These are phyloP conservation scores for Rhinichthys osculus DNA, from an alignment of 2,797 vertebrate genomes.

Conservation along the genomic window DNA sequence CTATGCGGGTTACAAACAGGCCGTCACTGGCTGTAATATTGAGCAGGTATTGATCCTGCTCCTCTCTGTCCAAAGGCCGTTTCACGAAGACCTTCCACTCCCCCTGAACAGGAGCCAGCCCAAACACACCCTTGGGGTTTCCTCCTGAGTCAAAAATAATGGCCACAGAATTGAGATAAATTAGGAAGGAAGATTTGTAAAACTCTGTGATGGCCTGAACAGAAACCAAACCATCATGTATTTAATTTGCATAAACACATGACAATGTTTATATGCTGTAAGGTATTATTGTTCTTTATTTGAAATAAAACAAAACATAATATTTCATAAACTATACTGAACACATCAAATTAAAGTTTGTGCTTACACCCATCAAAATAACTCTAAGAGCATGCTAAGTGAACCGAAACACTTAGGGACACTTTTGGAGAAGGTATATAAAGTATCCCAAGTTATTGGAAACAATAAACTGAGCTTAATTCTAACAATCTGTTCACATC, in stretches of 20 bases:
- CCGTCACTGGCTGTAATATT: conserved; percentile 96
- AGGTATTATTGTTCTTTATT: background rate
- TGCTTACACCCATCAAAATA: conserved; percentile 22
- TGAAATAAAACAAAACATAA: background rate
- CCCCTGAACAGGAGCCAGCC: conserved; percentile 86
- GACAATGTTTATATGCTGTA: background rate
- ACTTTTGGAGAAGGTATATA: background rate
- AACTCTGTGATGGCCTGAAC: background rate
- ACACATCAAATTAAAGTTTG: conserved; percentile 2
- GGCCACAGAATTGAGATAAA: conserved; percentile 25
- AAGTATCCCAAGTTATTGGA: conserved; percentile 23
- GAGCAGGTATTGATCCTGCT: conserved; percentile 92
- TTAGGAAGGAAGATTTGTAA: background rate
- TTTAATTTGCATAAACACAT: background rate
- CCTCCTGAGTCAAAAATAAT: conserved; percentile 79
- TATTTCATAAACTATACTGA: conserved; percentile 17
- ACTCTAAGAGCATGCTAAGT: background rate
- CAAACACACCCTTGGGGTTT: conserved; percentile 90
- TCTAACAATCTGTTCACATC: conserved; percentile 48
- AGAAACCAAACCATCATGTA: background rate
- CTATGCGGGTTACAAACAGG: conserved; percentile 85
- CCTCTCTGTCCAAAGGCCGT: conserved; percentile 89
- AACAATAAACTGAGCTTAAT: conserved; percentile 42
- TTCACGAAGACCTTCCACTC: conserved; percentile 96
- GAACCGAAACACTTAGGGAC: conserved; percentile 21